These are phyloP conservation scores for Anguilla pacifica DNA, from an alignment of 2,797 vertebrate species.

Conservation along the genomic window DNA sequence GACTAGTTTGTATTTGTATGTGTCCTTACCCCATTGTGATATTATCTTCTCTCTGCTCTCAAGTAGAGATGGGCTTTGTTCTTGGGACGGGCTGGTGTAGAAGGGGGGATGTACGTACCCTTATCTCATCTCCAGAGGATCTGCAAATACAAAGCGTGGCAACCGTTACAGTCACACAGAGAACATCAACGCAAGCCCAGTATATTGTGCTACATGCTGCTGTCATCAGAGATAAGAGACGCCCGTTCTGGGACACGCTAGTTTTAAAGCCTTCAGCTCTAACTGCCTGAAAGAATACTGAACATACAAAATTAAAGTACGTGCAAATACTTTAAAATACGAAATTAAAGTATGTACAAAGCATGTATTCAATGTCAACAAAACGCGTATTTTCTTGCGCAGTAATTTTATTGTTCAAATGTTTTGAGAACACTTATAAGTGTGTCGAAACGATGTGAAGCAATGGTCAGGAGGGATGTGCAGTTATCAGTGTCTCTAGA, in stretches of 20 bases:
- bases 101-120: not conserved
- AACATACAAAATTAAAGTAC: not conserved
- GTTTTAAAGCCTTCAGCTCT: not conserved
- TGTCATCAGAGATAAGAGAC: slow-evolving; percentile 3
- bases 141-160: slow-evolving; percentile 18
- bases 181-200: not conserved
- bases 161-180: not conserved
- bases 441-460: not conserved
- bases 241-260: not conserved
- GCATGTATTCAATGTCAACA: not conserved
- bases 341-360: not conserved
- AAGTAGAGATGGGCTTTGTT: slow-evolving; percentile 14
- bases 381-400: not conserved
- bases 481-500: not conserved
- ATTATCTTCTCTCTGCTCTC: slow-evolving; percentile 16
- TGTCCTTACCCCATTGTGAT: slow-evolving; percentile 50
- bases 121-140: slow-evolving; percentile 25
- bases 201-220: not conserved
- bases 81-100: not conserved
- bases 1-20: not conserved
- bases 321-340: not conserved
- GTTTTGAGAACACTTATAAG: not conserved
- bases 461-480: not conserved
- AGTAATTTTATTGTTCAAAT: not conserved
- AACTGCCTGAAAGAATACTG: not conserved